phyloP scores from a whole-genome alignment of 2,888 invertebrate species.

The Nowickia ferox region DNA sequence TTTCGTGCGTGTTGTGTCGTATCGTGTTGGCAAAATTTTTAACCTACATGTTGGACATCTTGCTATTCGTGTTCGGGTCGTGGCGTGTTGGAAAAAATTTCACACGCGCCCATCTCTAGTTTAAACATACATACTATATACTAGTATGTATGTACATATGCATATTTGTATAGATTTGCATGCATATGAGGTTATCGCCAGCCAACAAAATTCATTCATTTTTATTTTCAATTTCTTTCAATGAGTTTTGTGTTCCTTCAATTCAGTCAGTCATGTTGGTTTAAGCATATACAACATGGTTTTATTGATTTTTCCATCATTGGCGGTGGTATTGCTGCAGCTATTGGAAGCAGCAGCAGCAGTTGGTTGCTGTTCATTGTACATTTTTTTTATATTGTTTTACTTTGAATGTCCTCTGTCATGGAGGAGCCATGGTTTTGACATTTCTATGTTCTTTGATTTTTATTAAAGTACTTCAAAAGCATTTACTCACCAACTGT shows the following conservation, averaged over 20 bases:
- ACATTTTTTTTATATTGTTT: constrained; percentile 14
- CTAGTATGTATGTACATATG: too few species aligned
- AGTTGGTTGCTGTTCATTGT: constrained; percentile 4
- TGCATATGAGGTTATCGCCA: constrained; percentile 61
- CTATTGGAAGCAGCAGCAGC: neutral
- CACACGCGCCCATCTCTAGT: too few species aligned
- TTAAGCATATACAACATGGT: constrained; percentile 41
- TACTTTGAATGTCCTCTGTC: constrained; percentile 47
- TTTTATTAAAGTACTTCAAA: constrained; percentile 45
- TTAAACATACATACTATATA: too few species aligned
- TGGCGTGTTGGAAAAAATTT: too few species aligned
- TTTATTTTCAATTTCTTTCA: constrained; percentile 40
- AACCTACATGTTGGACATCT: too few species aligned
- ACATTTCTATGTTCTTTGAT: constrained; percentile 54
- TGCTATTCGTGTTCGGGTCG: too few species aligned
- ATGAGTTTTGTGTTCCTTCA: constrained; percentile 19
- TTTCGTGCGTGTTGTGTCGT: too few species aligned
- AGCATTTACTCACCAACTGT: constrained; percentile 26
- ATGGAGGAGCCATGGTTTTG: constrained; percentile 68
- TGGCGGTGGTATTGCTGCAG: constrained; percentile 14
- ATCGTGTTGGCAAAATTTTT: too few species aligned
- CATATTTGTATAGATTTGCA: constrained; percentile 37
- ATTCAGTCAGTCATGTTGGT: constrained; percentile 41
- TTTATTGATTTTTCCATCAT: constrained; percentile 65
- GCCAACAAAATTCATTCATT: constrained; percentile 52